Evolutionary conservation across 1,140 invertebrate species (phyloP), one percentile per base, ranked within the genome.

Genomic region (Drosophila gunungcola): DNA sequence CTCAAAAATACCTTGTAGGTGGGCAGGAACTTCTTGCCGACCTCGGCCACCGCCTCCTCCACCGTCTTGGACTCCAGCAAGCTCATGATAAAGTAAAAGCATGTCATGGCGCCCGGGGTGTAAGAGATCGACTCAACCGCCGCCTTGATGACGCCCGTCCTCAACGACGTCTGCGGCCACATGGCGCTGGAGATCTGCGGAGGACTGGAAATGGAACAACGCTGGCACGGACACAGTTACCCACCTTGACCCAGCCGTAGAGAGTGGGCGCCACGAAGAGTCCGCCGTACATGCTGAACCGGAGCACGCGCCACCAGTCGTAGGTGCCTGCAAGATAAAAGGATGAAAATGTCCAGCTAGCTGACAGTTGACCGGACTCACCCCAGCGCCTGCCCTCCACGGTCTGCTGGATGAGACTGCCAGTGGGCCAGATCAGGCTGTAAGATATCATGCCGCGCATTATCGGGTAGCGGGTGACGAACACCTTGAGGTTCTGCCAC

Each of bases 71-170:
- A 94, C 94, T 97, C 96, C 32, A 97, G 91, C 43, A 97, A 81
- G 85, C 94, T 96, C 94, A 97, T 97, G 12, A 95, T 95, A 92
- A 97, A 96, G 89, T 96, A 97, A 84, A 97, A 97, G 79, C 95
- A 96, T 60, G 94, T 94, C 94, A 97, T 96, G 39, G 96, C 96
- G 67, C 95, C 94, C 45, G 97, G 97, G 7, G 95, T 95, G 84
- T 97, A 97, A 0, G 95, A 95, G 11, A 97, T 93, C 93, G 97
- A 96, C 93, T 97, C 97, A 48, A 97, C 94, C 16, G 96, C 91
- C 46, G 96, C 96, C 92, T 96, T 96, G n/a, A 93, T 94, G 13
- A 96, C 83, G 6, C 95, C 95, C 64, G 94, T 94, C 78, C 93
- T 93, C 2, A 96, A 69, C 51, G 94, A 94, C 46, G 93, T 93